These are phyloP conservation scores for Cactoblastis cactorum DNA, from an alignment of 2,888 invertebrate species.

Conservation along the genomic window DNA sequence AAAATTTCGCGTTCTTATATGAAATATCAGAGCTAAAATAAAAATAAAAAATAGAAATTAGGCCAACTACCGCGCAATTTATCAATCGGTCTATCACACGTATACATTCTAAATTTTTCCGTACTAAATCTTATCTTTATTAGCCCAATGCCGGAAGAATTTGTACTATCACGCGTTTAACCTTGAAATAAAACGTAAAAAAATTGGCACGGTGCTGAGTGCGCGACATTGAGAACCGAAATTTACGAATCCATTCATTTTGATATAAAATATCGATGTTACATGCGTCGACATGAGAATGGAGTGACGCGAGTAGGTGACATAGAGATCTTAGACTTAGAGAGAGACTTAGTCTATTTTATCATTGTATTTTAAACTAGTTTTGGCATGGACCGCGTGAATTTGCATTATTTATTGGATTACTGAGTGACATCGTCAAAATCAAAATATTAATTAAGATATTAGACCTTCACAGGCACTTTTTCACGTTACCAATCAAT, in stretches of 20 bases:
- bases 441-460: too few species aligned
- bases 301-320: conserved; percentile 31
- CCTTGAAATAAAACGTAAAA: conserved; percentile 41
- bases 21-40: not conserved
- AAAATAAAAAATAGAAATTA: not conserved
- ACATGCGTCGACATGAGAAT: conserved; percentile 27
- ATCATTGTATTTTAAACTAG: too few species aligned
- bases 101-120: not conserved
- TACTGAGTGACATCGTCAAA: too few species aligned
- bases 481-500: too few species aligned
- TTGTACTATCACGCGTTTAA: conserved; percentile 14
- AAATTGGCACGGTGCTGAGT: conserved; percentile 50
- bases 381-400: too few species aligned
- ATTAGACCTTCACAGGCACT: too few species aligned
- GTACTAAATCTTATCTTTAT: conserved; percentile 10
- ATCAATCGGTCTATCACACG: not conserved
- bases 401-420: too few species aligned
- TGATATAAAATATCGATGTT: conserved; percentile 43
- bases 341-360: not conserved
- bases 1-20: not conserved
- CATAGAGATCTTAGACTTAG: not conserved
- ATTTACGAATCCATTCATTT: conserved; percentile 58
- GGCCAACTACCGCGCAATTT: not conserved
- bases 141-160: conserved; percentile 12
- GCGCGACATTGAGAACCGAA: conserved; percentile 42